These are phyloP conservation scores for Cephus rjabovi DNA, from an alignment of 2,888 invertebrate genomes.

Conservation along the genomic window DNA sequence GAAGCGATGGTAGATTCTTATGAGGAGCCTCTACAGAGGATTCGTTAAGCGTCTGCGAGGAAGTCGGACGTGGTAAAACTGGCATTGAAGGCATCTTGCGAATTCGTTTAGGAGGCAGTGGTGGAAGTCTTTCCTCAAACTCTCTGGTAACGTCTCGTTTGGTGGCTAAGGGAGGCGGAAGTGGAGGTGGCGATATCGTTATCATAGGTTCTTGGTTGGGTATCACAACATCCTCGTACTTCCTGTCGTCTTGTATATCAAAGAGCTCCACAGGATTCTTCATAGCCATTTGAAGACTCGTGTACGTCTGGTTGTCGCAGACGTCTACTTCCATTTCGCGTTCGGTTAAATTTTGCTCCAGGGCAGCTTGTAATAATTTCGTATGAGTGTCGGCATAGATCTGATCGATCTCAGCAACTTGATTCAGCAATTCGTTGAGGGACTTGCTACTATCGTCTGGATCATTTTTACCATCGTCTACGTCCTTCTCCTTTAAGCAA, in stretches of 20 bases:
- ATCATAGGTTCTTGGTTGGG: conserved; percentile 66
- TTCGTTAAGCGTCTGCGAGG: conserved; percentile 38
- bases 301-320: conserved; percentile 83
- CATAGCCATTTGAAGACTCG: conserved; percentile 87
- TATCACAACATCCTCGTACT: conserved; percentile 73
- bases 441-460: conserved; percentile 65
- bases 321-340: conserved; percentile 73
- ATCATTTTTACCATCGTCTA: conserved; percentile 35
- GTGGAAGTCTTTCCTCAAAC: conserved; percentile 77
- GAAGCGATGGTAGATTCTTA: conserved; percentile 71
- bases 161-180: conserved; percentile 49
- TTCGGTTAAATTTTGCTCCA: conserved; percentile 42
- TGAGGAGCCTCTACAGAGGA: conserved; percentile 64
- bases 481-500: conserved; percentile 34
- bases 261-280: conserved; percentile 80
- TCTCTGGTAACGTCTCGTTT: conserved; percentile 68
- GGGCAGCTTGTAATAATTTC: conserved; percentile 65
- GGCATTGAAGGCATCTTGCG: conserved; percentile 64
- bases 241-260: conserved; percentile 66
- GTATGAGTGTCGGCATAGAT: conserved; percentile 82
- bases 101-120: conserved; percentile 82
- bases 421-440: conserved; percentile 78
- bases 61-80: conserved; percentile 51
- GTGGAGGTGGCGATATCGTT: conserved; percentile 59
- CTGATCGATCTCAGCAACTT: conserved; percentile 84